Evolutionary conservation across 2,113 vertebrate genomes (phyloP).

Genomic region (Antigone vipio): DNA sequence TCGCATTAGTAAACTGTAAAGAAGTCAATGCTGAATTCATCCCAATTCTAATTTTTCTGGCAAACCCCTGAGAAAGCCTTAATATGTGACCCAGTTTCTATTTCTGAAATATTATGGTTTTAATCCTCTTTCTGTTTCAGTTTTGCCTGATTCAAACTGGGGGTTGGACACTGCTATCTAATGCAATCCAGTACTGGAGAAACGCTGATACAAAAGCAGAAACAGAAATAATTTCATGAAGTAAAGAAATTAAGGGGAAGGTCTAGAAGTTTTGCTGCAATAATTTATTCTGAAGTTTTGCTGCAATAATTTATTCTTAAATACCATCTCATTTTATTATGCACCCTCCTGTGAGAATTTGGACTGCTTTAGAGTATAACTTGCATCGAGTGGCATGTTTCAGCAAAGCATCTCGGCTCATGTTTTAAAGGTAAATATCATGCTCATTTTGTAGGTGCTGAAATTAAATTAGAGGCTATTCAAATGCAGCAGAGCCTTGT

Average conservation of each 20-base stretch:
- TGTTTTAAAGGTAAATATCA: neutral
- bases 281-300: neutral
- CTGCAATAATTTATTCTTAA: neutral
- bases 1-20: neutral
- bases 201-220: neutral
- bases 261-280: neutral
- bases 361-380: neutral
- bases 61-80: conserved; percentile 12
- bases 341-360: neutral
- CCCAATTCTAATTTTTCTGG: neutral
- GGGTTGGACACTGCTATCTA: neutral
- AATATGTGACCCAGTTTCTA: conserved; percentile 46
- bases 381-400: neutral
- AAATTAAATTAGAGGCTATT: neutral
- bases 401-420: neutral
- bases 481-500: neutral
- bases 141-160: neutral
- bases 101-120: conserved; percentile 18
- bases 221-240: neutral
- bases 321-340: neutral
- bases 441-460: neutral
- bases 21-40: neutral
- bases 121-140: conserved; percentile 49
- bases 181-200: neutral
- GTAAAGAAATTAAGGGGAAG: neutral